A percentile compares a stretch with the other conserved stretches of the same genome.
phyloP scores from a whole-genome alignment of 2,797 vertebrate genomes.

The Nyctalus aviator region DNA sequence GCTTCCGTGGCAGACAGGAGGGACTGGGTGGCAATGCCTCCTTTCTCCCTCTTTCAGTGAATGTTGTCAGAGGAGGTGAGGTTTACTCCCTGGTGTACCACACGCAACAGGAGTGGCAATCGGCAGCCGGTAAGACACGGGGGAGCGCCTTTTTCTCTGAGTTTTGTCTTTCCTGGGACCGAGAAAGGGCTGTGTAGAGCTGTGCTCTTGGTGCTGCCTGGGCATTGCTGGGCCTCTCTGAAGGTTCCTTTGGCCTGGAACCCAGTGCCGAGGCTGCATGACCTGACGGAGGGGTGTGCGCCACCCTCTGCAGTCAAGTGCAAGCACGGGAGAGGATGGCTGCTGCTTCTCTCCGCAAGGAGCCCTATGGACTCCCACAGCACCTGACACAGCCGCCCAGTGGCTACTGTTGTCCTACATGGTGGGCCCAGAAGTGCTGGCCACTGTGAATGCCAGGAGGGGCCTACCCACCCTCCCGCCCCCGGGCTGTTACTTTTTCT shows the following conservation, averaged over 20 bases:
- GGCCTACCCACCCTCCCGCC: rapidly evolving
- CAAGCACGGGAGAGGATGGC: background rate
- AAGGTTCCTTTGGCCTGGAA: background rate
- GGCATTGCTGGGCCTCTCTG: background rate
- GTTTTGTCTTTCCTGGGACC: background rate
- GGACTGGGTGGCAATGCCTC: rapidly evolving
- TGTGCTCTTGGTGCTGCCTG: background rate
- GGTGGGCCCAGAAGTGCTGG: background rate
- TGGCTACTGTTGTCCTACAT: rapidly evolving
- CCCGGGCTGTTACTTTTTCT: background rate
- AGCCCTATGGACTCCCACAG: rapidly evolving
- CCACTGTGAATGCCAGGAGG: background rate
- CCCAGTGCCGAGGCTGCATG: background rate
- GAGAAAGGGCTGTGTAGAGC: background rate
- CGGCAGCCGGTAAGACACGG: slow-evolving; percentile 40
- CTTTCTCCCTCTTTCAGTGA: slow-evolving; percentile 58
- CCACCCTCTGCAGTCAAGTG: background rate
- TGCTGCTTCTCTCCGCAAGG: background rate
- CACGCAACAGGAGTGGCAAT: background rate
- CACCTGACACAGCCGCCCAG: background rate
- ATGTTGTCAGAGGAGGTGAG: background rate
- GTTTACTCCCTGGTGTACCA: slow-evolving; percentile 72
- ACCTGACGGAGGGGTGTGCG: background rate
- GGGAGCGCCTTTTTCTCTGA: background rate
- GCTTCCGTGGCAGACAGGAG: background rate